A percentile compares a stretch with the other conserved stretches of the same genome.
phyloP scores from a whole-genome alignment of 2,113 vertebrate species.

The Sigmodon hispidus region DNA sequence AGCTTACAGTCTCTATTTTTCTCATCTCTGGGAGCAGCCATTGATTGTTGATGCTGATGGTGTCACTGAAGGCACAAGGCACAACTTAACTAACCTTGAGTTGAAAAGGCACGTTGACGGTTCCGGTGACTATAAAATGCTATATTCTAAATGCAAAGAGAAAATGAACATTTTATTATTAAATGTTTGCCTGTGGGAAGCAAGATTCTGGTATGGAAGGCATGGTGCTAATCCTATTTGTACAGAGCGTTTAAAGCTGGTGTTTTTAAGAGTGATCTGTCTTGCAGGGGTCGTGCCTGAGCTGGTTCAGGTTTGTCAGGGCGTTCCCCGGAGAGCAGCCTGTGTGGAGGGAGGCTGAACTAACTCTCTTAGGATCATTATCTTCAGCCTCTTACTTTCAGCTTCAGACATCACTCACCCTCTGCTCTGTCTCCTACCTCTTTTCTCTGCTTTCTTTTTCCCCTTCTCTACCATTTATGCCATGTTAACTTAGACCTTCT shows the following conservation, averaged over 20 bases:
- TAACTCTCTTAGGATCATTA: background rate
- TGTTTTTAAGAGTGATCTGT: background rate
- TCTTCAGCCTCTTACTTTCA: background rate
- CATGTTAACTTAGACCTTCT: background rate
- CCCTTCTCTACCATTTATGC: background rate
- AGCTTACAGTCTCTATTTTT: background rate
- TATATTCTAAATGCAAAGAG: background rate
- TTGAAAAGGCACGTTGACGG: background rate
- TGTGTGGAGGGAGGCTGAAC: rapidly evolving
- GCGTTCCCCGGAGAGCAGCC: rapidly evolving
- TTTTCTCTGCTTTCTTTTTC: background rate
- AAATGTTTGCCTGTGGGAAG: background rate
- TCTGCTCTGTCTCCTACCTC: background rate
- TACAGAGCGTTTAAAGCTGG: background rate
- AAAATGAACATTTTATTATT: background rate
- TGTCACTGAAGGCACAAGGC: background rate
- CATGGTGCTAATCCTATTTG: background rate
- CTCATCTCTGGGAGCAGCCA: background rate
- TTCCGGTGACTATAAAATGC: background rate
- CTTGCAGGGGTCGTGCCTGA: rapidly evolving
- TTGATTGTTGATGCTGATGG: background rate
- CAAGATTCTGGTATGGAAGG: background rate
- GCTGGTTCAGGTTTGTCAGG: background rate
- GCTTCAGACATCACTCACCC: background rate
- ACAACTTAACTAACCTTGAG: background rate